phyloP scores from a whole-genome alignment of 2,797 vertebrate species.

The Acipenser ruthenus region DNA sequence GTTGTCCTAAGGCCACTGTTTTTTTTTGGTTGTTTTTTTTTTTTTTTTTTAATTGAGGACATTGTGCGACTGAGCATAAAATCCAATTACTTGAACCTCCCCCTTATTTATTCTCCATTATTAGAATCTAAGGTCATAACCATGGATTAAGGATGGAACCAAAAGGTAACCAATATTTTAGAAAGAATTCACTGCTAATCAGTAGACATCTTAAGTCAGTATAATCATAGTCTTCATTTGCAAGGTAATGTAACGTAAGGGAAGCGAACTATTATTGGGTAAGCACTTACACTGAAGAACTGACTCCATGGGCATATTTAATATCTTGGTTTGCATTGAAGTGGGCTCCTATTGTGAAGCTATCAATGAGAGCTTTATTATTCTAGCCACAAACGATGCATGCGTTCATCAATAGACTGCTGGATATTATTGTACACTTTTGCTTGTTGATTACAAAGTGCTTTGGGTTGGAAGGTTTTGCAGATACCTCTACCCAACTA shows the following conservation, averaged over 20 bases:
- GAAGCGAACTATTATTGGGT: conserved; percentile 32
- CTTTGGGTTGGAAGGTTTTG: conserved; percentile 20
- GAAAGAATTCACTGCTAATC: conserved; percentile 43
- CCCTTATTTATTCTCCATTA: conserved; percentile 64
- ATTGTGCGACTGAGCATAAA: conserved; percentile 58
- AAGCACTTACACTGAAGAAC: conserved; percentile 52
- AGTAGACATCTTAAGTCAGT: conserved; percentile 56
- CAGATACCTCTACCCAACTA: conserved; percentile 15
- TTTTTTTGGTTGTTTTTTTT: too few species aligned
- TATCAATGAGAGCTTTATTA: conserved; percentile 33
- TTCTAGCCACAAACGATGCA: conserved; percentile 28
- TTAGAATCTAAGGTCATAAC: conserved; percentile 68
- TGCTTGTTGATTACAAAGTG: not conserved
- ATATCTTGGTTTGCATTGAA: conserved; percentile 42
- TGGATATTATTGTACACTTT: conserved; percentile 44
- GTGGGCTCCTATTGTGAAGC: conserved; percentile 44
- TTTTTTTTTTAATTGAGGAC: conserved; percentile 34
- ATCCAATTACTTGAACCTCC: conserved; percentile 76
- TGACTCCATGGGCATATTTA: conserved; percentile 45
- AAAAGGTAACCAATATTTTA: conserved; percentile 50
- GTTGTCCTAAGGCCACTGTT: conserved; percentile 42
- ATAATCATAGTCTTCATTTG: conserved; percentile 38
- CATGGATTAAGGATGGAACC: conserved; percentile 62
- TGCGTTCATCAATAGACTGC: conserved; percentile 20
- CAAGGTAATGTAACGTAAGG: conserved; percentile 33